Percentiles rank a stretch among this genome's conserved stretches.
Evolutionary conservation across 1,140 invertebrate species (phyloP).

Genomic region (Drosophila auraria): DNA sequence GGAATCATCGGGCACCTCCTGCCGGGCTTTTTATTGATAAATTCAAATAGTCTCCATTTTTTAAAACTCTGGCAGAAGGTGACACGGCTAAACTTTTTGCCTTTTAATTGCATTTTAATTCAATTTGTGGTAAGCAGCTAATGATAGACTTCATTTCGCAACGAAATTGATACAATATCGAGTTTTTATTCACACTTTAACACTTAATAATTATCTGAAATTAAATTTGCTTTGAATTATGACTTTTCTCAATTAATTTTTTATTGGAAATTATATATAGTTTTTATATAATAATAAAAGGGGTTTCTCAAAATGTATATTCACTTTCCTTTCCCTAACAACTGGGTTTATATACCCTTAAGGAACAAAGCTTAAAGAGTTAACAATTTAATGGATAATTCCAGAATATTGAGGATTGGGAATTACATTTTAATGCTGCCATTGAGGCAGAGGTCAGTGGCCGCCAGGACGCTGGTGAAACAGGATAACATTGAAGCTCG

Average conservation of each 20-base stretch:
- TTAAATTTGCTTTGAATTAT: constrained; percentile 6
- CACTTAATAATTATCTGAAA: constrained; percentile 9
- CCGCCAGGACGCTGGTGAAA: constrained; percentile 4
- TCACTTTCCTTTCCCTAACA: too few relatives aligned
- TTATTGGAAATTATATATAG: not conserved
- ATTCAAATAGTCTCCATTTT: not conserved
- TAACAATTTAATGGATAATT: not conserved
- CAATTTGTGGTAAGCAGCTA: constrained; percentile 1
- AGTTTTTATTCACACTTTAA: constrained; percentile 7
- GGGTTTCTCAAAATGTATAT: not conserved
- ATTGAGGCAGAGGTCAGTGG: constrained; percentile 34
- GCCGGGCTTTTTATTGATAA: constrained; percentile 82
- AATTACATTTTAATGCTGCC: not conserved
- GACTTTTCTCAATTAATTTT: not conserved
- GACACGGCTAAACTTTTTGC: not conserved
- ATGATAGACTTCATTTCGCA: constrained; percentile 1
- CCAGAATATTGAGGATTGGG: not conserved
- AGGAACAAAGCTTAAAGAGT: not conserved
- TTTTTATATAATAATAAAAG: not conserved
- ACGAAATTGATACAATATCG: constrained; percentile 11
- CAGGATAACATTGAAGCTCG: not conserved
- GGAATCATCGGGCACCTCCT: constrained; percentile 87
- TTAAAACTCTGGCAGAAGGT: too few relatives aligned
- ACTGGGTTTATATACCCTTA: too few relatives aligned
- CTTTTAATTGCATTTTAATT: constrained; percentile 1